A percentile compares a stretch with the other conserved stretches of the same genome.
Evolutionary conservation across 2,888 invertebrate genomes (phyloP).

Genomic region (Macroteleia sp.): DNA sequence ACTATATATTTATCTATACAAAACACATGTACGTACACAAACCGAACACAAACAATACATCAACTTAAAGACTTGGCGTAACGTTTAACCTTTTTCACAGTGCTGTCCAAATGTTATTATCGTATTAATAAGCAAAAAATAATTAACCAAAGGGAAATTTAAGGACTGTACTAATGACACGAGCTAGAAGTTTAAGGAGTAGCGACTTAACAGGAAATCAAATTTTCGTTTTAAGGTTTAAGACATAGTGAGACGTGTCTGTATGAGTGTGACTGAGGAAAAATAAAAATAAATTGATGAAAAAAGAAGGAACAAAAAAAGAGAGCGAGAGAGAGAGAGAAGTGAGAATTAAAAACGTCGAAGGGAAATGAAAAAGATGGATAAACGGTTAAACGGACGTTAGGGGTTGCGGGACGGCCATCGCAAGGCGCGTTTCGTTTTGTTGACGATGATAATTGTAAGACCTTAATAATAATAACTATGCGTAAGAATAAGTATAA

Average conservation of each 20-base stretch:
- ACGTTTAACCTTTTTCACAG: conserved; percentile 49
- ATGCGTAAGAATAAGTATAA: conserved; percentile 35
- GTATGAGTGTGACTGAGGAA: conserved; percentile 39
- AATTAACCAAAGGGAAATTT: conserved; percentile 32
- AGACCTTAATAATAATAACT: conserved; percentile 50
- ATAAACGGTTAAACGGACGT: conserved; percentile 75
- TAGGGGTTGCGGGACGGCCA: conserved; percentile 70
- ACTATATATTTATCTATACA: conserved; percentile 45
- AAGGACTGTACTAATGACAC: conserved; percentile 25
- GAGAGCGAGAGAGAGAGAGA: conserved; percentile 9
- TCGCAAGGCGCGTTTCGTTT: conserved; percentile 49
- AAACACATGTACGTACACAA: conserved; percentile 53
- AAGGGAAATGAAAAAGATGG: conserved; percentile 61
- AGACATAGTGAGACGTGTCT: conserved; percentile 57
- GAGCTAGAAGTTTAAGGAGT: conserved; percentile 64
- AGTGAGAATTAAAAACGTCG: conserved; percentile 28
- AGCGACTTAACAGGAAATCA: conserved; percentile 75
- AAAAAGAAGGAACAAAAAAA: neutral
- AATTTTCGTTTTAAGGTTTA: conserved; percentile 75
- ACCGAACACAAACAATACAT: conserved; percentile 53
- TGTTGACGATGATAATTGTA: conserved; percentile 61
- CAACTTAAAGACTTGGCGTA: conserved; percentile 44
- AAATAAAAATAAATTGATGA: neutral
- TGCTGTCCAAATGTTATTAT: conserved; percentile 63
- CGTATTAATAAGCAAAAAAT: conserved; percentile 35